These are phyloP conservation scores for Mallotus villosus DNA, from an alignment of 2,797 vertebrate species.

Conservation along the genomic window DNA sequence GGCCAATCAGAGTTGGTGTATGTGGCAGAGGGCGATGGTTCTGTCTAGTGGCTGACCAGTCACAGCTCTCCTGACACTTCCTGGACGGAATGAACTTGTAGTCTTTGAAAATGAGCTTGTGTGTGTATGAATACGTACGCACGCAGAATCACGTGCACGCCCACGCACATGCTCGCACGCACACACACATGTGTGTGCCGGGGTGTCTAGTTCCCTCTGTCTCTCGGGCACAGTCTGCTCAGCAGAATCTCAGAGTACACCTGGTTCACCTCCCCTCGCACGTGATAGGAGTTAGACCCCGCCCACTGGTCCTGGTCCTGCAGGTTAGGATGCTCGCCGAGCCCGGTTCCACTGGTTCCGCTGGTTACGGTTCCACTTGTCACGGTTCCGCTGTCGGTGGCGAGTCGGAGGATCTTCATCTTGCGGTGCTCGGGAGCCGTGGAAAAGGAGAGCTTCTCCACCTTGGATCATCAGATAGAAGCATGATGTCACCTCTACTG, in stretches of 20 bases:
- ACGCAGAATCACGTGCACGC: constrained; percentile 30
- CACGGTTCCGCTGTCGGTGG: constrained; percentile 63
- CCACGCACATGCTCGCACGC: background rate
- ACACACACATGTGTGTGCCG: constrained; percentile 6
- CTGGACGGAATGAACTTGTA: constrained; percentile 14
- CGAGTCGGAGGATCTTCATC: constrained; percentile 68
- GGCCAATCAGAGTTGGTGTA: constrained; percentile 10
- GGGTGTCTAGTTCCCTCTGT: constrained; percentile 45
- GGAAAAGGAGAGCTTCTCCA: constrained; percentile 79
- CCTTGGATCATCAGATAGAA: constrained; percentile 69
- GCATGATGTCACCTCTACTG: background rate
- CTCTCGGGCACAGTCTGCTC: constrained; percentile 83
- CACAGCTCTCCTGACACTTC: constrained; percentile 13
- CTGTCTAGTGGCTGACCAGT: background rate
- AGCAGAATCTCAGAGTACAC: constrained; percentile 96
- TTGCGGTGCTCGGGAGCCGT: constrained; percentile 63
- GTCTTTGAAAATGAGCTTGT: background rate
- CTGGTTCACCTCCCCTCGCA: constrained; percentile 89
- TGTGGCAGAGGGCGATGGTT: background rate
- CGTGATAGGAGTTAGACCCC: constrained; percentile 78
- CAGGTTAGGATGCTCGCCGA: background rate
- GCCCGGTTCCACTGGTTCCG: background rate
- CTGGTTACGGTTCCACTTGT: constrained; percentile 54
- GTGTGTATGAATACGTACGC: constrained; percentile 30
- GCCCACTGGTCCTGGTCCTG: constrained; percentile 50